Conservation (phyloP, 2,113 vertebrate genomes). For the Zosterops hypoxanthus region DNA sequence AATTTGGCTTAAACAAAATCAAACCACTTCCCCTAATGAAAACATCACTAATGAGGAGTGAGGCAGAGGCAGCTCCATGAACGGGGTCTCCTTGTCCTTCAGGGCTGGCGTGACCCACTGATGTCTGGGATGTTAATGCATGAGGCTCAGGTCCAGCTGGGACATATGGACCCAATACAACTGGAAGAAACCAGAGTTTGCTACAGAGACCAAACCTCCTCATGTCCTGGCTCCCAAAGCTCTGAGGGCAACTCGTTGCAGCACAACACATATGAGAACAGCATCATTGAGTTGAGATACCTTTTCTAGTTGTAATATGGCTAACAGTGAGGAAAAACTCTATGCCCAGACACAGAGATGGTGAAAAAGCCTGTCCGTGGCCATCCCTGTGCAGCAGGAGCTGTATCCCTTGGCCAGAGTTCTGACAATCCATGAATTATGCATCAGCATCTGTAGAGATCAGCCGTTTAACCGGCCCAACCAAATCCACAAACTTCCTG, state of each 20-base stretch:
- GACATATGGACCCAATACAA: accelerated
- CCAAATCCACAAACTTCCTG: neutral
- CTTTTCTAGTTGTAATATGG: neutral
- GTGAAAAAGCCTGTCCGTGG: accelerated
- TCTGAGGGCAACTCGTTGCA: neutral
- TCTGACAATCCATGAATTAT: neutral
- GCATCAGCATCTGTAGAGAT: neutral
- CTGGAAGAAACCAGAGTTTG: neutral
- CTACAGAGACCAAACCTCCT: neutral
- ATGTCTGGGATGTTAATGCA: accelerated
- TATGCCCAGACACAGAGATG: neutral
- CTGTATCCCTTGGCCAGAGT: neutral
- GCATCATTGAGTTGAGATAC: accelerated
- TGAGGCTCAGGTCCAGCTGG: neutral
- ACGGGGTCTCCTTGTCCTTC: neutral
- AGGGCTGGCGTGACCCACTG: accelerated
- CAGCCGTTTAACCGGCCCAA: neutral
- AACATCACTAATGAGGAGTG: slow-evolving; percentile 50
- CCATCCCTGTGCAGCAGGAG: neutral
- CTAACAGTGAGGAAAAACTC: neutral
- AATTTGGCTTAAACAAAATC: slow-evolving; percentile 66
- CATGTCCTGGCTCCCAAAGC: neutral
- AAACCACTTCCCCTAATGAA: slow-evolving; percentile 72
- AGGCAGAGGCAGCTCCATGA: neutral
- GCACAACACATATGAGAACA: neutral